phyloP scores from a whole-genome alignment of 2,888 invertebrate species.

The Melangyna quadrimaculata region DNA sequence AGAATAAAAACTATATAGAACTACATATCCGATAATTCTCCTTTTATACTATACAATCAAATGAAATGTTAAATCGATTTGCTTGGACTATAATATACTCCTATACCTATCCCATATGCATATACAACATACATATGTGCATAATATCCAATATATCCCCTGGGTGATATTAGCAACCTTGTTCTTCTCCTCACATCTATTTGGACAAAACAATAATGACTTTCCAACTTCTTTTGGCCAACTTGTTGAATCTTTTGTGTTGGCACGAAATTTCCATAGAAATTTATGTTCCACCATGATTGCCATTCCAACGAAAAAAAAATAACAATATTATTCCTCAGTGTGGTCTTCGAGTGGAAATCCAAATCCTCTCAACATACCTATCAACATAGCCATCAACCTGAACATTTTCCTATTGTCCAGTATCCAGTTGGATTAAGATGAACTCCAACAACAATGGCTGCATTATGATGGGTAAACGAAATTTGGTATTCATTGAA shows the following conservation, averaged over 20 bases:
- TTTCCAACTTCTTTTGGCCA: background rate
- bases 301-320: background rate
- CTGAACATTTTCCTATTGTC: background rate
- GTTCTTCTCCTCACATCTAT: background rate
- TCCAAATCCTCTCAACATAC: background rate
- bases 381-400: slow-evolving; percentile 2
- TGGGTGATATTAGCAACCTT: background rate
- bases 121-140: no score
- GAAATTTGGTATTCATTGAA: slow-evolving; percentile 23
- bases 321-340: background rate
- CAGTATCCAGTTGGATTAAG: slow-evolving; percentile 12
- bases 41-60: background rate
- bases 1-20: background rate
- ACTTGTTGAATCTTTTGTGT: slow-evolving; percentile 13
- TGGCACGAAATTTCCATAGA: background rate
- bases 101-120: background rate
- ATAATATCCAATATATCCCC: no score
- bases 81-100: background rate
- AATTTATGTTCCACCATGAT: background rate
- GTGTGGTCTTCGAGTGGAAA: background rate
- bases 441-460: slow-evolving; percentile 14
- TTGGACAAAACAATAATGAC: slow-evolving; percentile 3
- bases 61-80: background rate
- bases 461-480: slow-evolving; percentile 3
- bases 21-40: background rate